These are phyloP conservation scores for Neoniphon sammara DNA, from an alignment of 2,797 vertebrate species.

Conservation along the genomic window DNA sequence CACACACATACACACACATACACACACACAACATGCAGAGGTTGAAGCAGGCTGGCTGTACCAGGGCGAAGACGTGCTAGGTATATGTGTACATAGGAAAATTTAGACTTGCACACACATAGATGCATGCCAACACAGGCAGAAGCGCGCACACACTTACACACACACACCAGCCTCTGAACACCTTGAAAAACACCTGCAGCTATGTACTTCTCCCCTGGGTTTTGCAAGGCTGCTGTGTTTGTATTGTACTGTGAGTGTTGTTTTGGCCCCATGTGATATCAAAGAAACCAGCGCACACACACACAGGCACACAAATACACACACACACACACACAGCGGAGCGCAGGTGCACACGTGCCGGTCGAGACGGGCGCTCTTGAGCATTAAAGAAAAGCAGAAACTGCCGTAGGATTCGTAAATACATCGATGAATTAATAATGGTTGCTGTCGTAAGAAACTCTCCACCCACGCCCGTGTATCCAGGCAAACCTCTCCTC, in stretches of 20 bases:
- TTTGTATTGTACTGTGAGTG: constrained; percentile 63
- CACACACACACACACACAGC: constrained; percentile 1
- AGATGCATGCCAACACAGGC: background rate
- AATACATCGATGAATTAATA: constrained; percentile 73
- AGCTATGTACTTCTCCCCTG: constrained; percentile 46
- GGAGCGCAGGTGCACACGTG: background rate
- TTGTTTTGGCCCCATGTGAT: constrained; percentile 66
- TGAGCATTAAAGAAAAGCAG: constrained; percentile 22
- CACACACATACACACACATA: background rate
- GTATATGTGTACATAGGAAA: background rate
- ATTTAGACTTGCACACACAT: background rate
- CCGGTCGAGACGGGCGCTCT: constrained; percentile 33
- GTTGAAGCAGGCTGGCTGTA: background rate
- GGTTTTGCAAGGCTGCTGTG: constrained; percentile 49
- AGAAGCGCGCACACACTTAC: constrained; percentile 2
- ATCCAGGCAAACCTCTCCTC: constrained; percentile 37
- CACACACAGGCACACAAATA: constrained; percentile 9
- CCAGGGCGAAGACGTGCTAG: background rate
- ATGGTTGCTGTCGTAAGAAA: constrained; percentile 57
- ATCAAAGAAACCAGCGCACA: constrained; percentile 2
- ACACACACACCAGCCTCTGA: constrained; percentile 18
- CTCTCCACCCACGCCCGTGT: constrained; percentile 42
- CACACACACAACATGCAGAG: background rate
- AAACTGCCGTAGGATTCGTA: constrained; percentile 59
- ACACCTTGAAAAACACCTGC: constrained; percentile 62